Evolutionary conservation across 2,888 invertebrate genomes (phyloP), one percentile per base, ranked within the genome.

Genomic region (Euplagia quadripunctaria): DNA sequence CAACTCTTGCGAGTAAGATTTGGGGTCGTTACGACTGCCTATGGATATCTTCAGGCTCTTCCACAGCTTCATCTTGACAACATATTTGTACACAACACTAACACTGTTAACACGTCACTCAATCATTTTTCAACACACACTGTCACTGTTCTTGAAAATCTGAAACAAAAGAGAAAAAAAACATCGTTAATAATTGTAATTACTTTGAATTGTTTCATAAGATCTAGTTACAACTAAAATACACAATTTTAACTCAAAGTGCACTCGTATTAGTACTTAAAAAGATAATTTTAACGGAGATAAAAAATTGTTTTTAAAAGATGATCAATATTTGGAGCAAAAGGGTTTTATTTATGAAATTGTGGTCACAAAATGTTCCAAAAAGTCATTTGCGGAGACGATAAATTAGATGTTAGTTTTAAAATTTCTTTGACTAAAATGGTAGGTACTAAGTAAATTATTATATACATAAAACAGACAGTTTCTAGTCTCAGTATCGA

Each of bases 41-140:
- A 96, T 96, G 8, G 95, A 95, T 84, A 95, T 94, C 91, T 96
- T 96, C 20, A 96, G 91, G 87, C 94, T 96, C 80, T 96, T 96
- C 95, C 95, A 96, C 93, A 96, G 83, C 95, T 96, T 96, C 95
- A 96, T 96, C 88, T 91, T 95, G 94, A 87, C 91, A 84, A 90
- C 95, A 94, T 94, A 93, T 90, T 93, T 90, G 82, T 81, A 79
- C 82, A 83, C 82, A 82, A 81, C 86, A 83, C 82, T 79, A 46
- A 72, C 79, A 78, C 83, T 76, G 81, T 80, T 69, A 67, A 78
- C 89, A 88, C 90, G 85, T 86, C 86, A 89, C 88, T 85, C 75
- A 78, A 84, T 66, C 78, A 86, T 80, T 73, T 82, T 82, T 66
- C 73, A 82, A 73, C 89, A 86, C 86, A 81, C 84, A 87, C 86